These are phyloP conservation scores for Neomonachus schauinslandi DNA, from an alignment of 2,113 vertebrate genomes.

Conservation along the genomic window DNA sequence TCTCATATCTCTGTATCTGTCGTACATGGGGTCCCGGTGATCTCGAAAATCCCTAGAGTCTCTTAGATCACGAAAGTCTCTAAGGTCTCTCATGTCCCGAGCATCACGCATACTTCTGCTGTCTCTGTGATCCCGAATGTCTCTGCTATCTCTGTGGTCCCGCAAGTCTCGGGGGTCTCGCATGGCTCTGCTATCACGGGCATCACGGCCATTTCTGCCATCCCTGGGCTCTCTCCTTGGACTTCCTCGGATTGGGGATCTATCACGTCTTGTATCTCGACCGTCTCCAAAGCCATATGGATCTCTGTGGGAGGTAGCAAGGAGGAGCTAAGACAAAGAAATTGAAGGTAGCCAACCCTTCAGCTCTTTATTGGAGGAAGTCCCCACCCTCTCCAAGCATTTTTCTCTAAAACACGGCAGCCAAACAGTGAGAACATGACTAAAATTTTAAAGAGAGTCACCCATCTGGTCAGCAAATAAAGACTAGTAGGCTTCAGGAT, in stretches of 20 bases:
- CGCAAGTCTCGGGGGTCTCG: constrained; percentile 90
- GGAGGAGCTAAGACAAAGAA: constrained; percentile 73
- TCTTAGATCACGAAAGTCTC: constrained; percentile 86
- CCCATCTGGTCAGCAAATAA: constrained; percentile 46
- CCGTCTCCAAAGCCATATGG: constrained; percentile 88
- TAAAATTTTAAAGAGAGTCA: constrained; percentile 45
- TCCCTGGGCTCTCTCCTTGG: constrained; percentile 88
- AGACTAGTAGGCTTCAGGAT: constrained; percentile 34
- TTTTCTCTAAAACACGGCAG: constrained; percentile 49
- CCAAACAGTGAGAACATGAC: constrained; percentile 58
- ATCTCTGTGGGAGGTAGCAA: constrained; percentile 86
- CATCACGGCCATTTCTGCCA: constrained; percentile 85
- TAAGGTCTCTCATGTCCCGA: constrained; percentile 84
- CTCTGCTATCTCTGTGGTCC: constrained; percentile 87
- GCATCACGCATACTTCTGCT: constrained; percentile 79
- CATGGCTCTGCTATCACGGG: constrained; percentile 84
- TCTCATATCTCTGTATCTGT: constrained; percentile 88
- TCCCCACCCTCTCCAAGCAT: constrained; percentile 42
- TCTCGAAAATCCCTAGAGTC: constrained; percentile 87
- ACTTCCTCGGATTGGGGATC: constrained; percentile 89
- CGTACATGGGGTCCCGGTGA: constrained; percentile 85
- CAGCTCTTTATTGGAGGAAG: constrained; percentile 67
- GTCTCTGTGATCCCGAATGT: constrained; percentile 89
- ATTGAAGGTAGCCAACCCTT: fast-evolving
- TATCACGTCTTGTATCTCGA: constrained; percentile 88